Evolutionary conservation across 2,113 vertebrate genomes (phyloP).

Genomic region (Epinephelus lanceolatus): DNA sequence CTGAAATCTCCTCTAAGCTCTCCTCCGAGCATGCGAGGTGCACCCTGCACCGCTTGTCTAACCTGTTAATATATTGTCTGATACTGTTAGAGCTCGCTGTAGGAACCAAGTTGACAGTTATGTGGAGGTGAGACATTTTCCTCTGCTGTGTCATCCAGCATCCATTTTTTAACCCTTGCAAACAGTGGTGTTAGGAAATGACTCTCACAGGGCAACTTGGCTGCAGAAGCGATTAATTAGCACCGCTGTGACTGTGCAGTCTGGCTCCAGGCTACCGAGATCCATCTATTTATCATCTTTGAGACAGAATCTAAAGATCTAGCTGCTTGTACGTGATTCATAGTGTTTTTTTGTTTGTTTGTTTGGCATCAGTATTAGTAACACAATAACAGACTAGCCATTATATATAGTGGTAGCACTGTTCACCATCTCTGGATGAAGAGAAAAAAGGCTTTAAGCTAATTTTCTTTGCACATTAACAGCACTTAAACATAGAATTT

Average conservation of each 20-base stretch:
- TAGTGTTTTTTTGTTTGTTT: background rate
- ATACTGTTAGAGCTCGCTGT: background rate
- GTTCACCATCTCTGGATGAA: too few relatives aligned
- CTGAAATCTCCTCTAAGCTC: constrained; percentile 8
- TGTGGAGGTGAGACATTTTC: constrained; percentile 26
- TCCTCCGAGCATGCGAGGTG: constrained; percentile 9
- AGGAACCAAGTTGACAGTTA: constrained; percentile 12
- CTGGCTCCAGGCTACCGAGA: background rate
- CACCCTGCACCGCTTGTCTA: constrained; percentile 19
- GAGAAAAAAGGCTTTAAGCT: too few relatives aligned
- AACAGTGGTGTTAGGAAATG: background rate
- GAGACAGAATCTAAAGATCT: too few relatives aligned
- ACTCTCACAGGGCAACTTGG: background rate
- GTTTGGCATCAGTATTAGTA: background rate
- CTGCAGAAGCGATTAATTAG: constrained; percentile 8
- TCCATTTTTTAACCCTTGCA: background rate
- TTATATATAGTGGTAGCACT: too few relatives aligned
- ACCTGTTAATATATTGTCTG: constrained; percentile 30
- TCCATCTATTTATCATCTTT: too few relatives aligned
- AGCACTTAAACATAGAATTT: too few relatives aligned
- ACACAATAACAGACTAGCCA: background rate
- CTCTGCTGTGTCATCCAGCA: background rate
- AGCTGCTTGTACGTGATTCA: background rate
- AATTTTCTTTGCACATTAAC: too few relatives aligned
- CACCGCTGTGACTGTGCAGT: background rate